These are phyloP conservation scores for Erythrocebus patas DNA, from an alignment of 2,113 vertebrate species.

Conservation along the genomic window DNA sequence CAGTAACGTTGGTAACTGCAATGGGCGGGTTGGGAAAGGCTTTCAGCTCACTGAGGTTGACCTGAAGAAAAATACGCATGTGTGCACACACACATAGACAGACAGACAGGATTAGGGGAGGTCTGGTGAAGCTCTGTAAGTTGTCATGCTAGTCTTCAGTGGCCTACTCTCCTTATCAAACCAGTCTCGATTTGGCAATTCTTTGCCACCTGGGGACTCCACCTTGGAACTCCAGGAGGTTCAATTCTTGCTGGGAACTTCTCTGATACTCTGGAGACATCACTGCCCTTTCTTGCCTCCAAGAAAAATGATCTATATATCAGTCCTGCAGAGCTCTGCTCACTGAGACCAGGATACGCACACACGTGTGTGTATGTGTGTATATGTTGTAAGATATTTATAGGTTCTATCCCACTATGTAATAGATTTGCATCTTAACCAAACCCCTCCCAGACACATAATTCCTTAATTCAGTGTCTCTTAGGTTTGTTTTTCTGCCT, in stretches of 20 bases:
- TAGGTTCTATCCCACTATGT: not conserved
- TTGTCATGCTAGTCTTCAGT: not conserved
- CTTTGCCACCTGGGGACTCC: not conserved
- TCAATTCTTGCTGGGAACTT: not conserved
- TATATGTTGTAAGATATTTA: not conserved
- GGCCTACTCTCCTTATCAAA: not conserved
- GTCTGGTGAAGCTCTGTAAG: not conserved
- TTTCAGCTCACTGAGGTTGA: constrained; percentile 91
- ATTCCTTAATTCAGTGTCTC: not conserved
- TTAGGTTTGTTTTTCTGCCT: constrained; percentile 18
- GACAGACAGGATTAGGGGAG: not conserved
- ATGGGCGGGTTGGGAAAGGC: constrained; percentile 86
- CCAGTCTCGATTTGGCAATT: fast-evolving
- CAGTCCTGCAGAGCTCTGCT: not conserved
- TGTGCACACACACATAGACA: not conserved
- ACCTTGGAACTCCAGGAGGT: not conserved
- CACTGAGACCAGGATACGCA: not conserved
- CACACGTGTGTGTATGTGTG: no score
- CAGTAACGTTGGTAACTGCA: constrained; percentile 87
- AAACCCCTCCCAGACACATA: not conserved
- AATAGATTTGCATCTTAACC: not conserved
- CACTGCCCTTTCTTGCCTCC: not conserved
- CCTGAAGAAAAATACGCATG: constrained; percentile 71
- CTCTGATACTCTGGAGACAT: not conserved
- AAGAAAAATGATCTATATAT: not conserved